Conservation (phyloP, 2,797 vertebrate genomes). For the Typhlichthys eigenmanni region DNA sequence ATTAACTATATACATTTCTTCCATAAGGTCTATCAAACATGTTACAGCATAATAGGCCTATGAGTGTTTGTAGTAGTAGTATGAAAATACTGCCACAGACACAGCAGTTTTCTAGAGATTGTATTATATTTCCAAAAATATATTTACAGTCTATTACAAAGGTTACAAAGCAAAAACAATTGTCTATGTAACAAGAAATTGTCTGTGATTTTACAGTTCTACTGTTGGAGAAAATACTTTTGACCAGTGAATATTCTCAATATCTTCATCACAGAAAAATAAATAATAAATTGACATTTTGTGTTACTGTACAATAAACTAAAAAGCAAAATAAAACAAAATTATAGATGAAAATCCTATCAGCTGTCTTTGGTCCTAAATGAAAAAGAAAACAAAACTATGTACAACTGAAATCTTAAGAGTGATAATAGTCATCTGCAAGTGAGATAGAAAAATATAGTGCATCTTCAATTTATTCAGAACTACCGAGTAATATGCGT, state of each 20-base stretch:
- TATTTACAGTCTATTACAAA: conserved; percentile 99
- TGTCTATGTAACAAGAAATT: conserved; percentile 90
- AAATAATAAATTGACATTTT: conserved; percentile 92
- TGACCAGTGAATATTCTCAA: conserved; percentile 84
- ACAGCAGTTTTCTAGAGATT: conserved; percentile 83
- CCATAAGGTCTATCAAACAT: too few species aligned
- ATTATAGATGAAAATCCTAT: conserved; percentile 81
- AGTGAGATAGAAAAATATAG: conserved; percentile 99
- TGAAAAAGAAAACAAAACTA: conserved; percentile 83
- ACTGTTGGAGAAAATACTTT: conserved; percentile 80
- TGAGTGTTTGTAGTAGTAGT: not conserved
- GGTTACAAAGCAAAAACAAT: conserved; percentile 96
- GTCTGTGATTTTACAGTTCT: conserved; percentile 88
- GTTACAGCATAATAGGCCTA: conserved; percentile 1
- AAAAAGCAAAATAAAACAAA: conserved; percentile 75
- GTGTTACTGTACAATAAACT: conserved; percentile 93
- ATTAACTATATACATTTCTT: too few species aligned
- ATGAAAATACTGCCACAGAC: conserved; percentile 49
- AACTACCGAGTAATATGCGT: conserved; percentile 93
- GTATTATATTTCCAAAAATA: conserved; percentile 99
- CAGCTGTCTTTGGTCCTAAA: conserved; percentile 99
- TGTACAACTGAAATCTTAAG: conserved; percentile 96
- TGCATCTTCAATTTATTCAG: conserved; percentile 99
- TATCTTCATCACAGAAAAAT: conserved; percentile 92
- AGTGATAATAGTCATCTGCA: conserved; percentile 90